Evolutionary conservation across 2,888 invertebrate species (phyloP).

Genomic region (Andrena bicolor): DNA sequence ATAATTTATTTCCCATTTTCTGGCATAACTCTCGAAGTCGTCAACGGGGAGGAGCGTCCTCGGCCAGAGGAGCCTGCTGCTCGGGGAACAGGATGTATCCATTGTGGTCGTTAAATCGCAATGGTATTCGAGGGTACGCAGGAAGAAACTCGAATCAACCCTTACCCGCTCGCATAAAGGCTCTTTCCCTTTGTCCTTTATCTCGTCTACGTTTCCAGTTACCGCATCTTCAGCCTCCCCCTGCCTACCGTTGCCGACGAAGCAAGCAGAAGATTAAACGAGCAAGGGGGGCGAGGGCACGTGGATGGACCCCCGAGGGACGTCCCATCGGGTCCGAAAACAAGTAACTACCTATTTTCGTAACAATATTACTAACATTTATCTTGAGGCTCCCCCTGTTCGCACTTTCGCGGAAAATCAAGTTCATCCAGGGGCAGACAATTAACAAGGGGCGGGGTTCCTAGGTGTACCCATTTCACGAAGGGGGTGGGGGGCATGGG

Average conservation of each 20-base stretch:
- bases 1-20: slow-evolving; percentile 43
- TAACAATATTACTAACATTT: slow-evolving; percentile 66
- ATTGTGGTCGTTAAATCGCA: slow-evolving; percentile 18
- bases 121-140: slow-evolving; percentile 9
- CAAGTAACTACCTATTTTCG: slow-evolving; percentile 60
- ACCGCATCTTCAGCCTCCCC: neutral
- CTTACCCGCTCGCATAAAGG: neutral
- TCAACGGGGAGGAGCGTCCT: slow-evolving; percentile 3
- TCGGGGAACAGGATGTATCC: neutral
- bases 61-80: neutral
- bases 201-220: slow-evolving; percentile 21
- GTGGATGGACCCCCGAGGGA: slow-evolving; percentile 7
- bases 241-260: neutral
- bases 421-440: slow-evolving; percentile 70
- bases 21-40: slow-evolving; percentile 30
- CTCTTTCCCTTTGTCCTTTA: slow-evolving; percentile 14
- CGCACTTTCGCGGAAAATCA: slow-evolving; percentile 64
- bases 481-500: slow-evolving; percentile 15
- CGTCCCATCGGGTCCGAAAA: slow-evolving; percentile 24
- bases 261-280: neutral
- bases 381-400: slow-evolving; percentile 54
- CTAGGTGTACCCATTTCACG: slow-evolving; percentile 34
- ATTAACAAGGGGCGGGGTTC: slow-evolving; percentile 64
- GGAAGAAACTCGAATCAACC: slow-evolving; percentile 4
- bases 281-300: neutral